These are phyloP conservation scores for Donacobius atricapilla DNA, from an alignment of 2,113 vertebrate species.

Conservation along the genomic window DNA sequence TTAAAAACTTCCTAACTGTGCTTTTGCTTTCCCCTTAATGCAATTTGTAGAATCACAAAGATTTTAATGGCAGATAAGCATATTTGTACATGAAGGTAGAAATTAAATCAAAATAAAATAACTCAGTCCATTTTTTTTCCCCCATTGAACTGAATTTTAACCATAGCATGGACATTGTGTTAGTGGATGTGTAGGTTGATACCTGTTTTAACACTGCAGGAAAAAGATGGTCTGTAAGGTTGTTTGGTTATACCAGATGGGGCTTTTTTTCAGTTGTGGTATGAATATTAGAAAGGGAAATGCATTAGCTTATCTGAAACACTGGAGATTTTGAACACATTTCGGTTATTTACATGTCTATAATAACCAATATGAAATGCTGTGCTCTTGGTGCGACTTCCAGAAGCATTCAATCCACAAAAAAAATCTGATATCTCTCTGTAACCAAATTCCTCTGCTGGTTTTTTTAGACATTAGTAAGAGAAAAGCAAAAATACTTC, in stretches of 20 bases:
- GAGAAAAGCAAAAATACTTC: background rate
- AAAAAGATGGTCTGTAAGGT: background rate
- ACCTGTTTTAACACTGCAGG: background rate
- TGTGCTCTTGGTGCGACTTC: background rate
- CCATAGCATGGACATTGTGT: background rate
- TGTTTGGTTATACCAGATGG: too few species aligned
- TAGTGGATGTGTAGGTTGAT: background rate
- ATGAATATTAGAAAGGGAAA: background rate
- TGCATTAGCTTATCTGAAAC: background rate
- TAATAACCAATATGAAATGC: background rate
- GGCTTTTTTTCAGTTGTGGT: fast-evolving
- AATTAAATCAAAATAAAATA: background rate
- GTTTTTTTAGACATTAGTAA: background rate
- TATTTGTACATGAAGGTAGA: background rate
- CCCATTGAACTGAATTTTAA: background rate
- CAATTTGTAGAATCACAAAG: background rate
- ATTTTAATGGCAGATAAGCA: background rate
- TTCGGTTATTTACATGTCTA: background rate
- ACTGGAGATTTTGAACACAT: background rate
- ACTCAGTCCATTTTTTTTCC: fast-evolving
- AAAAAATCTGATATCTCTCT: background rate
- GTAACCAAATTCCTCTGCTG: background rate
- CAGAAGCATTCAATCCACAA: background rate
- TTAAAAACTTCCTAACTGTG: background rate
- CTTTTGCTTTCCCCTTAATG: background rate